Evolutionary conservation across 1,140 invertebrate species (phyloP), one percentile per base, ranked within the genome.

Genomic region (Sweltsa coloradensis): DNA sequence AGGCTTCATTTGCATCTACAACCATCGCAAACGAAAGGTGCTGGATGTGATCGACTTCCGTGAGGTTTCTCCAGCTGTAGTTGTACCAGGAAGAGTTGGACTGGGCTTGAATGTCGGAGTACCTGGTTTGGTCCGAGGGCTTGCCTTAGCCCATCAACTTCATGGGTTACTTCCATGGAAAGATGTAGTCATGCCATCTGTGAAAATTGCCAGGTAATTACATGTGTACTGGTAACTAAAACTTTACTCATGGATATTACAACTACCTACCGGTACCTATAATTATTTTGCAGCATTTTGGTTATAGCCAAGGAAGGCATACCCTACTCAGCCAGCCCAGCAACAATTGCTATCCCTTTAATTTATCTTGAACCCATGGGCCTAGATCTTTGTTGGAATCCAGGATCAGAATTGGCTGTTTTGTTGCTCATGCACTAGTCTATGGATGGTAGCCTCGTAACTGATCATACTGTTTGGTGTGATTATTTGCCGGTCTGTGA

Each of bases 1-100:
- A 55, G 84, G 84, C 22, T 74, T 80, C 31, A 67, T 85, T 55
- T 64, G 88, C 54, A 70, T 85, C 53, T 80, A 85, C 63, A 76
- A 79, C 59, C 81, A 81, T 56, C 69, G 70, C 50, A 63, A 59
- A 19, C 55, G 63, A 41, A 55, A 60, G 25, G 53, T 62, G 54
- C 68, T 75, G 21, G 56, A 67, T 16, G 58, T 75, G 13, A 63
- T 81, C 22, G 73, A 81, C 62, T 81, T 80, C 55, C 60, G 61
- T 54, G 56, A 56, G 54, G 43, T 40, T 40, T 58, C 49, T 39
- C 58, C 53, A 26, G 31, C 37, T 41, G 43, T 34, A 26, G 45
- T 53, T 29, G 54, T 7, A 34, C 40, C 7, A 29, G 47, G 45
- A 40, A 52, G 34, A 19, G 41, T 29, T 48, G 43, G 31, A 47